Evolutionary conservation across 1,140 invertebrate genomes (phyloP).

Genomic region (Dufourea novaeangliae): DNA sequence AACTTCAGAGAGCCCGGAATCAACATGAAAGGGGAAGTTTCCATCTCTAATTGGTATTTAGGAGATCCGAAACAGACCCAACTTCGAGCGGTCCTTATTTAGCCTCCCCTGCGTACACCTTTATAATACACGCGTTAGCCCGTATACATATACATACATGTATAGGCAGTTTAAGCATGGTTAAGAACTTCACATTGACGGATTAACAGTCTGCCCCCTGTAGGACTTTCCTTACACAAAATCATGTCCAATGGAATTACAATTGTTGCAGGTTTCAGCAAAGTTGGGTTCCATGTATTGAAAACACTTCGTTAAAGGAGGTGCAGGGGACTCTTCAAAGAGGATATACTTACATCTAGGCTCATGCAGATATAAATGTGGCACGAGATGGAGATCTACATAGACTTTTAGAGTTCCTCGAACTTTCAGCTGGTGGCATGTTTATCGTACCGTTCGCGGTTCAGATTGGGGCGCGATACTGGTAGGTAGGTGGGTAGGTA

Average conservation of each 20-base stretch:
- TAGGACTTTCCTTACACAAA: neutral
- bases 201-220: neutral
- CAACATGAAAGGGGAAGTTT: slow-evolving; percentile 81
- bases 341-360: no score
- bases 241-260: neutral
- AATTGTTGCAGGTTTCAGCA: neutral
- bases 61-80: slow-evolving; percentile 78
- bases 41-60: slow-evolving; percentile 81
- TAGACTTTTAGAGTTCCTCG: slow-evolving; percentile 51
- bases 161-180: neutral
- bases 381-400: neutral
- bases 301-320: neutral
- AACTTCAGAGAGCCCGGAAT: slow-evolving; percentile 76
- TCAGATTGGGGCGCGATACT: slow-evolving; percentile 38
- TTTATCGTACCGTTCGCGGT: slow-evolving; percentile 73
- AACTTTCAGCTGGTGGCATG: slow-evolving; percentile 68
- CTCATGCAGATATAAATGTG: slow-evolving; percentile 47
- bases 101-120: slow-evolving; percentile 9
- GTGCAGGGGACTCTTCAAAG: neutral
- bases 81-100: slow-evolving; percentile 55
- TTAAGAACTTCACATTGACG: slow-evolving; percentile 32
- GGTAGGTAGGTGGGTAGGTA: slow-evolving; percentile 2
- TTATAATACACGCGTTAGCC: slow-evolving; percentile 4
- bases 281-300: neutral
- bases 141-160: neutral